These are phyloP conservation scores for Macaca mulatta DNA, from an alignment of 2,113 vertebrate species.

Conservation along the genomic window DNA sequence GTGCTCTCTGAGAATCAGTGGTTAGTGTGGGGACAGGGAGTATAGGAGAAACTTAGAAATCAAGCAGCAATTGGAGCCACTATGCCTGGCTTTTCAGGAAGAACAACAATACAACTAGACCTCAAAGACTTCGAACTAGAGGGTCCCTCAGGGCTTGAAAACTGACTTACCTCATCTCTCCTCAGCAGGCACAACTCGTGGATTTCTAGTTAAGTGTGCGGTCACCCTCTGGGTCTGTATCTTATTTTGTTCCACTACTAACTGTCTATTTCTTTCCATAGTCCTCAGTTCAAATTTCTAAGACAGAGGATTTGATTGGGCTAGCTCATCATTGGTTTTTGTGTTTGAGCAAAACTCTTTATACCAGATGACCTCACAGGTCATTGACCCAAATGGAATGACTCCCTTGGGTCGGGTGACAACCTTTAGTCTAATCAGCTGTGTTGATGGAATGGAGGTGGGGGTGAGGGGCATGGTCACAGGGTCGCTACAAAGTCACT, in stretches of 20 bases:
- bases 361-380: slow-evolving; percentile 54
- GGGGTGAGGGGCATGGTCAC: slow-evolving; percentile 29
- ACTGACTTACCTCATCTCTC: not conserved
- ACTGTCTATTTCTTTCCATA: not conserved
- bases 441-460: slow-evolving; percentile 44
- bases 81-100: not conserved
- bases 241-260: not conserved
- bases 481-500: slow-evolving; percentile 2
- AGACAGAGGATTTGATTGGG: slow-evolving; percentile 34
- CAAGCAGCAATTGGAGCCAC: not conserved
- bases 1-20: not conserved
- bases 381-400: slow-evolving; percentile 56
- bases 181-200: not conserved
- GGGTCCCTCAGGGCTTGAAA: not conserved
- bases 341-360: slow-evolving; percentile 46
- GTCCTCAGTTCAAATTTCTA: slow-evolving; percentile 46
- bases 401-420: slow-evolving; percentile 36
- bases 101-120: not conserved
- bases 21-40: not conserved
- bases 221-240: not conserved
- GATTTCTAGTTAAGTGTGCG: not conserved
- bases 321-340: slow-evolving; percentile 52
- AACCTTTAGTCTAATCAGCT: slow-evolving; percentile 47
- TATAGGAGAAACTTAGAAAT: not conserved
- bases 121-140: not conserved